These are phyloP conservation scores for Neoniphon sammara DNA, from an alignment of 2,797 vertebrate genomes.

Conservation along the genomic window DNA sequence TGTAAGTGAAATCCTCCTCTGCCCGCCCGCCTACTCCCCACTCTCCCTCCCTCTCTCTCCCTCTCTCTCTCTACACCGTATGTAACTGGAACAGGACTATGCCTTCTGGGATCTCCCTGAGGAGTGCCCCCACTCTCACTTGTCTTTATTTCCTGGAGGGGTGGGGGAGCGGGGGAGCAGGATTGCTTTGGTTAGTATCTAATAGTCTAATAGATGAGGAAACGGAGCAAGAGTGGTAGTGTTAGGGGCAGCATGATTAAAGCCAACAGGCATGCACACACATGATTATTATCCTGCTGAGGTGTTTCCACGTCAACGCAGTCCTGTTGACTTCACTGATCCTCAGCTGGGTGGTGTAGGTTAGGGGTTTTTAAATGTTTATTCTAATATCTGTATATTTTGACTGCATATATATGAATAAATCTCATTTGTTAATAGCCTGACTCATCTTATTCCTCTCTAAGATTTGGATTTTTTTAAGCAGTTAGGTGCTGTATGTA, in stretches of 20 bases:
- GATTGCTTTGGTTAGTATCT: slow-evolving; percentile 59
- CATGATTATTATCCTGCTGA: slow-evolving; percentile 66
- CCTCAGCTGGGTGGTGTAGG: slow-evolving; percentile 72
- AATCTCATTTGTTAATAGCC: slow-evolving; percentile 78
- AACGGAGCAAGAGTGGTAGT: slow-evolving; percentile 41
- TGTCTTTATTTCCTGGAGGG: slow-evolving; percentile 62
- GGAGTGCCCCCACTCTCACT: slow-evolving; percentile 71
- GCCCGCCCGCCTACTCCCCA: slow-evolving; percentile 70
- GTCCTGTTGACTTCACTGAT: slow-evolving; percentile 62
- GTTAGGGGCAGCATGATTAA: slow-evolving; percentile 55
- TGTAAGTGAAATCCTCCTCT: slow-evolving; percentile 81
- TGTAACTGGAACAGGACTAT: slow-evolving; percentile 79
- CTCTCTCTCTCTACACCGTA: slow-evolving; percentile 61
- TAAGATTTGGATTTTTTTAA: slow-evolving; percentile 1
- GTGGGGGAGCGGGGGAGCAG: slow-evolving; percentile 32
- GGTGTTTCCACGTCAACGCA: slow-evolving; percentile 63
- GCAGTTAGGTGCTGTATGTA: background rate
- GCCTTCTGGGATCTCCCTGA: slow-evolving; percentile 77
- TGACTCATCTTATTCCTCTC: slow-evolving; percentile 47
- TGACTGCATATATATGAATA: slow-evolving; percentile 79
- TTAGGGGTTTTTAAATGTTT: slow-evolving; percentile 71
- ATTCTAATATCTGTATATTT: slow-evolving; percentile 81
- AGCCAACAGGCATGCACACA: slow-evolving; percentile 68
- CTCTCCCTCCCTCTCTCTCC: slow-evolving; percentile 38
- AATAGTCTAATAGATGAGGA: slow-evolving; percentile 63